Evolutionary conservation across 2,797 vertebrate species (phyloP).

Genomic region (Chloroceryle amazona): DNA sequence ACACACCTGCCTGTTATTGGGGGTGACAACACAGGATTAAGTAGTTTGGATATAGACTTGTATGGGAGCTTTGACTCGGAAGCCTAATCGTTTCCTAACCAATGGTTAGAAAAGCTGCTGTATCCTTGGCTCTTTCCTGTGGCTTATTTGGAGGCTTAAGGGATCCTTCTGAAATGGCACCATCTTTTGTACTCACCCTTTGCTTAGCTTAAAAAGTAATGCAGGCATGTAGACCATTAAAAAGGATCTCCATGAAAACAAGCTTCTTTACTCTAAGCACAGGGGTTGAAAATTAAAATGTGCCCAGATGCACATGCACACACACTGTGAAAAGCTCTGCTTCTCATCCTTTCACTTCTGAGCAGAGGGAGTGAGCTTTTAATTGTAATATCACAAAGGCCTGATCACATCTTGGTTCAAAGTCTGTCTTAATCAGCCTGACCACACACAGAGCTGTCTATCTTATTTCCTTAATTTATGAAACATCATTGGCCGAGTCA

Average conservation of each 20-base stretch:
- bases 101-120: conserved; percentile 71
- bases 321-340: conserved; percentile 12
- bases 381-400: conserved; percentile 63
- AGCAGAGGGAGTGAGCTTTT: conserved; percentile 24
- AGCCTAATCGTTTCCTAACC: conserved; percentile 71
- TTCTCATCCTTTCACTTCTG: conserved; percentile 35
- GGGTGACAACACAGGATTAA: conserved; percentile 73
- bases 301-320: not conserved
- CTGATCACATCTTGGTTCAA: conserved; percentile 46
- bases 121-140: conserved; percentile 71
- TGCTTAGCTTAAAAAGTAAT: conserved; percentile 60
- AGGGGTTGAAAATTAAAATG: conserved; percentile 51
- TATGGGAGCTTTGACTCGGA: conserved; percentile 61
- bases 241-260: conserved; percentile 46
- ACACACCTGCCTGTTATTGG: conserved; percentile 73
- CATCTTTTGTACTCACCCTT: conserved; percentile 62
- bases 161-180: conserved; percentile 66
- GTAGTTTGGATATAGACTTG: conserved; percentile 68
- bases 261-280: conserved; percentile 16
- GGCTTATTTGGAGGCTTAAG: conserved; percentile 70
- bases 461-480: conserved; percentile 40
- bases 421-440: conserved; percentile 52
- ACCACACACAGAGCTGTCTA: conserved; percentile 58
- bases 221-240: conserved; percentile 55
- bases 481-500: not conserved